phyloP scores from a whole-genome alignment of 2,113 vertebrate species.

The Triplophysa dalaica region DNA sequence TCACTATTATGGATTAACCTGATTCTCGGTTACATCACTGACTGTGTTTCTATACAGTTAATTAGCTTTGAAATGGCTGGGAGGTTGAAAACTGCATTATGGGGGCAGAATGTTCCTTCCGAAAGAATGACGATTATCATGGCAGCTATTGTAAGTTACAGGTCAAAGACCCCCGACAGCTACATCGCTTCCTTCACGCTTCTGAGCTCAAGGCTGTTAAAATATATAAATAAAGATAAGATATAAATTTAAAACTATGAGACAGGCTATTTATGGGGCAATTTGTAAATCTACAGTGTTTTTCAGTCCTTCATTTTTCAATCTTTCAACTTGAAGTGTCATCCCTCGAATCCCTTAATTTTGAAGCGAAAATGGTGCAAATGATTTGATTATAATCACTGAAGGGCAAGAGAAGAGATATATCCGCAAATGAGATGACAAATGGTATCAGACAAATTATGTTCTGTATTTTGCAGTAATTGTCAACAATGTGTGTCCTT shows the following conservation, averaged over 20 bases:
- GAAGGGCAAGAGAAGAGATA: constrained; percentile 21
- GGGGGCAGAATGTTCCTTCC: background rate
- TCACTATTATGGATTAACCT: constrained; percentile 21
- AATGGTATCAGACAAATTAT: constrained; percentile 22
- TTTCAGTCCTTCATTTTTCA: background rate
- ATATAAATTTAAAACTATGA: background rate
- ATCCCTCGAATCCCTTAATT: background rate
- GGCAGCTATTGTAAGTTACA: background rate
- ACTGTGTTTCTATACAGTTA: constrained; percentile 6
- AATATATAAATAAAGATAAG: background rate
- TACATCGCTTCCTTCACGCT: background rate
- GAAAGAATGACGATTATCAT: constrained; percentile 16
- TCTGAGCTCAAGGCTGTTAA: background rate
- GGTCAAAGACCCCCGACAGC: constrained; percentile 8
- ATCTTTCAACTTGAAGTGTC: background rate
- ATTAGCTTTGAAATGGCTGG: constrained; percentile 29
- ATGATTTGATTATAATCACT: constrained; percentile 19
- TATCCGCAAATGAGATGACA: constrained; percentile 6
- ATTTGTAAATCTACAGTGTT: background rate
- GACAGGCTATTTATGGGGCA: background rate
- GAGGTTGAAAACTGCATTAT: constrained; percentile 12
- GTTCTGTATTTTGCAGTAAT: background rate
- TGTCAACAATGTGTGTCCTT: background rate
- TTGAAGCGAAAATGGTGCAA: constrained; percentile 7
- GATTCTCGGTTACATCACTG: background rate